phyloP scores from a whole-genome alignment of 1,140 invertebrate genomes.

The Semibalanus balanoides region DNA sequence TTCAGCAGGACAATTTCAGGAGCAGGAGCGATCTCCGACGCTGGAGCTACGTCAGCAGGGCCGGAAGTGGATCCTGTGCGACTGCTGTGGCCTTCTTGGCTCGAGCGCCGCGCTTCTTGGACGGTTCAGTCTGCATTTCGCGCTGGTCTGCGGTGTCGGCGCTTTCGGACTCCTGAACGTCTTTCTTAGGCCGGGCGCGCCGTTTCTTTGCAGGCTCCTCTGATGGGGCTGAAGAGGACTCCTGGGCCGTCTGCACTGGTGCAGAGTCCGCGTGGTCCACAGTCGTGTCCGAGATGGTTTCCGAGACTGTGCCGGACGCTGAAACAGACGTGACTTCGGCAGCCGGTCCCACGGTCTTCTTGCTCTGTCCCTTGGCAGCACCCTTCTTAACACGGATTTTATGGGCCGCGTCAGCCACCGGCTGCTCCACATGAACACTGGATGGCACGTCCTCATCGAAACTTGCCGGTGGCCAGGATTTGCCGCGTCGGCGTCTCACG shows the following conservation, averaged over 20 bases:
- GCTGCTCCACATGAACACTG: background rate
- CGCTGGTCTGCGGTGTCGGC: no score
- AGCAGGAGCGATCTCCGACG: background rate
- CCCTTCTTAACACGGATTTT: background rate
- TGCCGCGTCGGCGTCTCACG: background rate
- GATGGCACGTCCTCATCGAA: background rate
- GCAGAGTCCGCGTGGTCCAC: background rate
- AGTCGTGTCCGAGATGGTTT: background rate
- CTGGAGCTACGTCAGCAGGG: no score
- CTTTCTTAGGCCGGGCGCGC: background rate
- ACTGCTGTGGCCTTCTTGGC: background rate
- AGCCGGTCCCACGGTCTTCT: no score
- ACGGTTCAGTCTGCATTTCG: background rate
- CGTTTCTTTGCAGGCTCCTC: background rate
- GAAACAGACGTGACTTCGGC: no score
- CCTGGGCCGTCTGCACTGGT: background rate
- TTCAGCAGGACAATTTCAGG: background rate
- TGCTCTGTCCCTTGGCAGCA: no score
- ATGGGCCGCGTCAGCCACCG: no score
- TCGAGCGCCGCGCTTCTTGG: background rate
- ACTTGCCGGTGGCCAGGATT: background rate
- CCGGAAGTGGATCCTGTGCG: background rate
- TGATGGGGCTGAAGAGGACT: no score
- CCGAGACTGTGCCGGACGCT: background rate
- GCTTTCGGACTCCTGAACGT: background rate